These are phyloP conservation scores for Esox lucius DNA, from an alignment of 2,797 vertebrate genomes.

Conservation along the genomic window DNA sequence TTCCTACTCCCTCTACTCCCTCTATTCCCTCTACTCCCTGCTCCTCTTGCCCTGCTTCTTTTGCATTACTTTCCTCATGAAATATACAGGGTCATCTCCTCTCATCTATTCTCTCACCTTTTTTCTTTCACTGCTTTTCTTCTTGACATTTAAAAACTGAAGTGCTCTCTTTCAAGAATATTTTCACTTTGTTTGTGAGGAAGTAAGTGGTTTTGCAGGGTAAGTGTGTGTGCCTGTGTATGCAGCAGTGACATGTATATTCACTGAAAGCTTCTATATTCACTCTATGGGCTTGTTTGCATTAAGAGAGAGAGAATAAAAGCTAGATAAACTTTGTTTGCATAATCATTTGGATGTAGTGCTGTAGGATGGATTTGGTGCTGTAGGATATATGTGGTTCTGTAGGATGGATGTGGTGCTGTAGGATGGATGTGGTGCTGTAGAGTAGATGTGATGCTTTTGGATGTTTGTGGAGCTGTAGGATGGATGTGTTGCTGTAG, in stretches of 20 bases:
- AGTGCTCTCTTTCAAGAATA: not conserved
- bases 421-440: not conserved
- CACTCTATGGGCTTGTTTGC: no score
- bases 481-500: no score
- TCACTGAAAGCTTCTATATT: no score
- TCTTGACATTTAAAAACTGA: constrained; percentile 72
- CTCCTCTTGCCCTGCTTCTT: constrained; percentile 18
- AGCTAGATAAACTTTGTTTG: no score
- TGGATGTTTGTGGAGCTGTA: not conserved
- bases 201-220: constrained; percentile 20
- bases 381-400: not conserved
- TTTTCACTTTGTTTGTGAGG: not conserved
- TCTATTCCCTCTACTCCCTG: constrained; percentile 40
- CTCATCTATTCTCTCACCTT: not conserved
- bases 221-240: not conserved
- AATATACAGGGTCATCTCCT: constrained; percentile 12
- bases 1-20: constrained; percentile 46
- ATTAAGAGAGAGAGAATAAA: no score
- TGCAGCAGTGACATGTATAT: no score
- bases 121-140: constrained; percentile 54
- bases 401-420: not conserved
- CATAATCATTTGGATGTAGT: no score
- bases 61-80: constrained; percentile 6
- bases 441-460: not conserved
- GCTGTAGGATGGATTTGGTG: not conserved